These are phyloP conservation scores for Heterochromis multidens DNA, from an alignment of 2,113 vertebrate species.

Conservation along the genomic window DNA sequence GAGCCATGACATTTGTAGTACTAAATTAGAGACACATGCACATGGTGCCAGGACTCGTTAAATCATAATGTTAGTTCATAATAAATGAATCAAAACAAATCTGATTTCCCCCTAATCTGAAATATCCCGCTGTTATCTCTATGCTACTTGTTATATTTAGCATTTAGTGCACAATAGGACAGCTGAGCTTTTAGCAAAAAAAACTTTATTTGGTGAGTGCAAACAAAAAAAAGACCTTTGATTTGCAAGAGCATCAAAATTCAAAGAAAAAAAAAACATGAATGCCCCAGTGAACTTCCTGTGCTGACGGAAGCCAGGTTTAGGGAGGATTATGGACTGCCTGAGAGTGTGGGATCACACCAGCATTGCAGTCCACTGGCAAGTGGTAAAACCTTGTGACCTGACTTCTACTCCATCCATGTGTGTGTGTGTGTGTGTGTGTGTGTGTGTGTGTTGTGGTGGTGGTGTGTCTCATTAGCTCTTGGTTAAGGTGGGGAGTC, in stretches of 20 bases:
- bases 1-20: background rate
- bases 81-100: background rate
- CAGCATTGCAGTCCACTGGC: slow-evolving; percentile 12
- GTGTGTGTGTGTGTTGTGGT: background rate
- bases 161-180: background rate
- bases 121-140: background rate
- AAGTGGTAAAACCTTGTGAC: slow-evolving; percentile 29
- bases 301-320: background rate
- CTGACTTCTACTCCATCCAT: slow-evolving; percentile 20
- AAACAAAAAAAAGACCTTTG: background rate
- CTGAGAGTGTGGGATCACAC: background rate
- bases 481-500: slow-evolving; percentile 52
- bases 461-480: slow-evolving; percentile 57
- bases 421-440: background rate
- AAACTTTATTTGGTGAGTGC: background rate
- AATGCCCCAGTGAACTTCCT: background rate
- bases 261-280: background rate
- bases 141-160: background rate
- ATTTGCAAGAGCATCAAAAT: background rate
- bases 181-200: background rate
- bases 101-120: background rate
- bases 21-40: background rate
- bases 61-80: background rate
- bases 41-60: background rate
- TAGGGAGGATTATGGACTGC: background rate